These are phyloP conservation scores for Leptobrachium leishanense DNA, from an alignment of 2,113 vertebrate genomes.

Conservation along the genomic window DNA sequence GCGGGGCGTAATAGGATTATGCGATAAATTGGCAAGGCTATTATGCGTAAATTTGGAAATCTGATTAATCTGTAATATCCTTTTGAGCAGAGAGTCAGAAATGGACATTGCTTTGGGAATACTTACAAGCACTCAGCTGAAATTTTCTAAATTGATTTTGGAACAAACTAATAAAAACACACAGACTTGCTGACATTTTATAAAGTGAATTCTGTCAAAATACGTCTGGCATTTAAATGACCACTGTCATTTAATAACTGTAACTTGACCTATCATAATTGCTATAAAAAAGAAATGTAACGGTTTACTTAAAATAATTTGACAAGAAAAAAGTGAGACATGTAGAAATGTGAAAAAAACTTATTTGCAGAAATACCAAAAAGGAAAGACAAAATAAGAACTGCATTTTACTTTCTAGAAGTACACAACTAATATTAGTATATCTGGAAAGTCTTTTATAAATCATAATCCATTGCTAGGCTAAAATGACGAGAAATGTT, in stretches of 20 bases:
- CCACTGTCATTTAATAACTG: slow-evolving; percentile 62
- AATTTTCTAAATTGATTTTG: slow-evolving; percentile 70
- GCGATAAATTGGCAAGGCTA: slow-evolving; percentile 66
- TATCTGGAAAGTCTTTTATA: too few relatives aligned
- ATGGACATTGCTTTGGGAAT: slow-evolving; percentile 65
- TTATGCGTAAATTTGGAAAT: slow-evolving; percentile 73
- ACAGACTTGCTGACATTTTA: slow-evolving; percentile 71
- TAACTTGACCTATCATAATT: slow-evolving; percentile 54
- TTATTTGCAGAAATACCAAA: not conserved
- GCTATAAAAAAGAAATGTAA: slow-evolving; percentile 28
- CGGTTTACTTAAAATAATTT: slow-evolving; percentile 49
- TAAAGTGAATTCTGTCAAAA: slow-evolving; percentile 68
- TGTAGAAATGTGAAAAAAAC: not conserved
- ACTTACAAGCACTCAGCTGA: slow-evolving; percentile 67
- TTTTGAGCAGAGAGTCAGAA: slow-evolving; percentile 59
- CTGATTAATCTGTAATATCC: slow-evolving; percentile 76
- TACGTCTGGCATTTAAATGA: slow-evolving; percentile 68
- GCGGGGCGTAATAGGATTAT: slow-evolving; percentile 71
- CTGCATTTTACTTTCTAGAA: too few relatives aligned
- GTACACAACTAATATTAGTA: too few relatives aligned
- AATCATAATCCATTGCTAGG: too few relatives aligned
- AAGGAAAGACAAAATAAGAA: too few relatives aligned
- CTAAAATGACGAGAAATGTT: too few relatives aligned
- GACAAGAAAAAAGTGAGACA: not conserved
- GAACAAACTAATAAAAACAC: slow-evolving; percentile 70